phyloP scores from a whole-genome alignment of 2,888 invertebrate genomes.

The Epirrita christyi region DNA sequence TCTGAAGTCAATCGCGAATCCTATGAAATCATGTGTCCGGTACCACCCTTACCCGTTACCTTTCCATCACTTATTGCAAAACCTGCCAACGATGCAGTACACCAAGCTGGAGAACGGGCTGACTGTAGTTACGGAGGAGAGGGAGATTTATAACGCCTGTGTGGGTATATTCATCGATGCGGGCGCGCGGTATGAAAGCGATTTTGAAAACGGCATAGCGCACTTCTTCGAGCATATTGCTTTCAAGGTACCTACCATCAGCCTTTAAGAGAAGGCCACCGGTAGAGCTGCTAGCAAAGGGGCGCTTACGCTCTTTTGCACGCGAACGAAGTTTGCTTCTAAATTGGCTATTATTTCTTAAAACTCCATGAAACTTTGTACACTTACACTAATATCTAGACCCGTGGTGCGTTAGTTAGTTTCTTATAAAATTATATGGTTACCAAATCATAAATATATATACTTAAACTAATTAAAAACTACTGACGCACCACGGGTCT shows the following conservation, averaged over 20 bases:
- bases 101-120: conserved; percentile 93
- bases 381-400: too few species aligned
- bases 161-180: conserved; percentile 65
- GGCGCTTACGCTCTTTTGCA: too few species aligned
- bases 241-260: conserved; percentile 46
- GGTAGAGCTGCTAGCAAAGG: too few species aligned
- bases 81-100: conserved; percentile 92
- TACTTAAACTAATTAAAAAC: too few species aligned
- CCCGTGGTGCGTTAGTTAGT: too few species aligned
- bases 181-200: conserved; percentile 65
- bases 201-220: conserved; percentile 62
- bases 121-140: conserved; percentile 96
- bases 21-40: conserved; percentile 8
- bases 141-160: conserved; percentile 86
- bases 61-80: conserved; percentile 64
- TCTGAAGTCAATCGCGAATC: conserved; percentile 1
- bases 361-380: too few species aligned
- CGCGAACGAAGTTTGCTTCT: too few species aligned
- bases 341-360: too few species aligned
- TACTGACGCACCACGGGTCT: too few species aligned
- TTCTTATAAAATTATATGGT: too few species aligned
- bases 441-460: too few species aligned
- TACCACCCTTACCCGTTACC: conserved; percentile 85
- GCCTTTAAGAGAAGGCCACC: too few species aligned
- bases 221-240: conserved; percentile 75